Percentiles rank a stretch among this genome's conserved stretches.
Conservation (phyloP, 2,888 invertebrate species). For the Lingula anatina region DNA sequence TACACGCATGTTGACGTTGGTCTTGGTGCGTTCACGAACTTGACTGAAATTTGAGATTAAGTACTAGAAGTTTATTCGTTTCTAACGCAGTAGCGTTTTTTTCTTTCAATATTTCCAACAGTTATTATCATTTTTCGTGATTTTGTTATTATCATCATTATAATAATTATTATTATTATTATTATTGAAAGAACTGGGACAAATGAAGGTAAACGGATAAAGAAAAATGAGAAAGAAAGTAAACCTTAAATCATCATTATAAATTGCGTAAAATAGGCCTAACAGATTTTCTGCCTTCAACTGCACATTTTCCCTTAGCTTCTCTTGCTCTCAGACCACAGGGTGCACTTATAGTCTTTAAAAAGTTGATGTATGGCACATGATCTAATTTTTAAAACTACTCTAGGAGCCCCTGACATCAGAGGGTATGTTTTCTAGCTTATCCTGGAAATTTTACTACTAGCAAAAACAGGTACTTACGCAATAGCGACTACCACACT, state of each 20-base stretch:
- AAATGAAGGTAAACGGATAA: not conserved
- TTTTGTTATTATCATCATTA: not conserved
- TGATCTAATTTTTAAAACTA: no score
- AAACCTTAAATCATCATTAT: no score
- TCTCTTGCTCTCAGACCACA: no score
- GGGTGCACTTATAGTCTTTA: no score
- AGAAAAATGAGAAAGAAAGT: no score
- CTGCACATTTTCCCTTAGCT: no score
- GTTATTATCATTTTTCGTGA: not conserved
- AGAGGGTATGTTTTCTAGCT: no score
- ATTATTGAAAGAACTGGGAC: not conserved
- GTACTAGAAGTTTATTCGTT: not conserved
- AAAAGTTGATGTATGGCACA: no score
- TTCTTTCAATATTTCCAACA: not conserved
- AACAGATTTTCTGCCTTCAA: no score
- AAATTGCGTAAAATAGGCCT: no score
- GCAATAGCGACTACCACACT: constrained; percentile 96
- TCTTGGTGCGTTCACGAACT: constrained; percentile 87
- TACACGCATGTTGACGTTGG: constrained; percentile 87
- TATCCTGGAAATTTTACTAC: no score
- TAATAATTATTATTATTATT: not conserved
- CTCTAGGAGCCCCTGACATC: no score
- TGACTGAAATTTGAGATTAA: constrained; percentile 61
- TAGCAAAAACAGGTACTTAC: constrained; percentile 62
- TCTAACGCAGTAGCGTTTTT: not conserved